These are phyloP conservation scores for Drosophila histrio DNA, from an alignment of 2,888 invertebrate species.

Conservation along the genomic window DNA sequence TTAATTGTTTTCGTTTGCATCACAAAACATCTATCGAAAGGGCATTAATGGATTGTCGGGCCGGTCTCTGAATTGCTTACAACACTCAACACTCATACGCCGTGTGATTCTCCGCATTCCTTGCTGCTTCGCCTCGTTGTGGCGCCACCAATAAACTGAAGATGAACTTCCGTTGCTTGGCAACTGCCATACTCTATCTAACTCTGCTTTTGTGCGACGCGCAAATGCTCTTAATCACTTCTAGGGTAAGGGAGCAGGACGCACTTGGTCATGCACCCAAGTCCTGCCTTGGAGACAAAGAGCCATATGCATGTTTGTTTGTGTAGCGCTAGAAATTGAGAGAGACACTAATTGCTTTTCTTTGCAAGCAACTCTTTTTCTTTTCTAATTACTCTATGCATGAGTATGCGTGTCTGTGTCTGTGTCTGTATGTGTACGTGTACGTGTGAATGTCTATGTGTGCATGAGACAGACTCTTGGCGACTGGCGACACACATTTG, in stretches of 20 bases:
- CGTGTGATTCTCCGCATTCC: conserved; percentile 16
- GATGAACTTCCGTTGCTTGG: conserved; percentile 73
- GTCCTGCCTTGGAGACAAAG: conserved; percentile 26
- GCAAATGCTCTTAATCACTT: conserved; percentile 77
- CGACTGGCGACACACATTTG: conserved; percentile 77
- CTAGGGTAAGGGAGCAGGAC: conserved; percentile 1
- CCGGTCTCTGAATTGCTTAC: conserved; percentile 15
- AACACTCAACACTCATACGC: conserved; percentile 50
- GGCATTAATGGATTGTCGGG: conserved; percentile 63
- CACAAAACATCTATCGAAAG: conserved; percentile 71
- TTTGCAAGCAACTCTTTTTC: conserved; percentile 73
- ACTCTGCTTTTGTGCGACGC: conserved; percentile 47
- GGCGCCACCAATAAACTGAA: conserved; percentile 75
- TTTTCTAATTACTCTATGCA: conserved; percentile 76
- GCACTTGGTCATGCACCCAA: neutral
- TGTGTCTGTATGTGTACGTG: conserved; percentile 7
- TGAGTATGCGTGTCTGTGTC: conserved; percentile 26
- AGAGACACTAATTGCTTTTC: conserved; percentile 81
- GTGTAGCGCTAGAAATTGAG: conserved; percentile 71
- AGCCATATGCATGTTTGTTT: conserved; percentile 55
- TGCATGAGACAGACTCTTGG: conserved; percentile 61
- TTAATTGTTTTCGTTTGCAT: conserved; percentile 79
- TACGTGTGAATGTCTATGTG: conserved; percentile 15
- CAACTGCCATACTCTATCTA: conserved; percentile 20
- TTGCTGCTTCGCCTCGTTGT: conserved; percentile 14